Percentiles rank a stretch among this genome's conserved stretches.
Evolutionary conservation across 2,888 invertebrate species (phyloP).

Genomic region (Allacma fusca): DNA sequence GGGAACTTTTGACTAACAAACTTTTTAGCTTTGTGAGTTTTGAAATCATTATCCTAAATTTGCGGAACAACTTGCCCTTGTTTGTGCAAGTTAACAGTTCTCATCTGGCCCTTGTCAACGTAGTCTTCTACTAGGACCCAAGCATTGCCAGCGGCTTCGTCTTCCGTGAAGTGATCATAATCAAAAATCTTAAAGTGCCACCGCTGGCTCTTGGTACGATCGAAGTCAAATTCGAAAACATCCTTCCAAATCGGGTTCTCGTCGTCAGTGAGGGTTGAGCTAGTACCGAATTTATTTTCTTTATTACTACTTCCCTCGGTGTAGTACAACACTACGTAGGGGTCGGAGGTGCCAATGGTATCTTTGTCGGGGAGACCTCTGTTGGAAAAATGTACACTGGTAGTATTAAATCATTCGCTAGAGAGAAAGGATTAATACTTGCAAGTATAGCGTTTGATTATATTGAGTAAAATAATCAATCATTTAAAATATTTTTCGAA

Average conservation of each 20-base stretch:
- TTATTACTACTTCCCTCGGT: conserved; percentile 54
- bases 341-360: conserved; percentile 53
- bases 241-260: conserved; percentile 57
- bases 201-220: conserved; percentile 53
- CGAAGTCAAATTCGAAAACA: conserved; percentile 56
- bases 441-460: too few species aligned
- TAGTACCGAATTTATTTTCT: conserved; percentile 53
- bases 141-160: conserved; percentile 55
- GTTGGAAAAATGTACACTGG: too few species aligned
- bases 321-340: conserved; percentile 55
- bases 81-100: conserved; percentile 56
- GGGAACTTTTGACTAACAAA: too few species aligned
- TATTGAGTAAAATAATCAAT: too few species aligned
- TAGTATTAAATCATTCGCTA: too few species aligned
- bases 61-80: too few species aligned
- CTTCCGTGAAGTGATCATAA: conserved; percentile 57
- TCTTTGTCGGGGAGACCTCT: conserved; percentile 58
- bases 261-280: conserved; percentile 50
- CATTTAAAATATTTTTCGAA: too few species aligned
- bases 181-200: conserved; percentile 56
- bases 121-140: conserved; percentile 58
- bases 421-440: too few species aligned
- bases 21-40: too few species aligned
- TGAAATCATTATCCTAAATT: too few species aligned
- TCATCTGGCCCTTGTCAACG: conserved; percentile 55